Base-by-base conservation (phyloP, 2,888 invertebrate genomes). In the Mellilla xanthometata region DNA sequence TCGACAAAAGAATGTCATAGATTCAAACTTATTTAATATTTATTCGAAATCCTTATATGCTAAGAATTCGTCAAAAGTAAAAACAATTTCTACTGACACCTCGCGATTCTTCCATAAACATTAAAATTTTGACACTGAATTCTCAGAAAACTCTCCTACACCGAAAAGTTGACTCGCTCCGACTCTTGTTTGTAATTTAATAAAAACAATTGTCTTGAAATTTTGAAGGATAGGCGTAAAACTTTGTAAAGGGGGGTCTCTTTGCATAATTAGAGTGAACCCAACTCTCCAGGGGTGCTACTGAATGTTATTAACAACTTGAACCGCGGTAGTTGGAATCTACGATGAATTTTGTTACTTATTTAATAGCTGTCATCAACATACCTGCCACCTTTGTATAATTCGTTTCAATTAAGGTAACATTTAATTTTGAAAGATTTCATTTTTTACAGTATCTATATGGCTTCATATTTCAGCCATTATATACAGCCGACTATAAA, bases 191-290 rank as follows among this genome's bases (percentile, higher is more conserved):
- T 46, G 47, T 47, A 59, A 56, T 53, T 54, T 54, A 54, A 51
- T 54, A 52, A 50, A 58, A 60, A 54, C 55, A 55, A 47, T 47
- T 47, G 41, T 39, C 46, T 63, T 62, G 61, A 72, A 76, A 73
- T 74, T 69, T 55, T 68, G 72, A 68, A 66, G 66, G 71, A 69
- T 70, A 69, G 69, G 60, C 64, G 62, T 61, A 71, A 68, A 76
- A 82, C 69, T 81, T 76, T 65, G 62, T 67, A 78, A n/a, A n/a
- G 65, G 48, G 52, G 30, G 60, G 53, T 69, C 69, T 68, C 49
- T 84, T 83, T 81, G 76, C 82, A 84, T 84, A 86, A 85, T 83
- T 83, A 69, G 66, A 38, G 32, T 22, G 41, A 66, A 62, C 65
- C 39, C 40, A 54, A 44, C 47, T 51, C 41, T 46, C 49, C 34